These are phyloP conservation scores for Choloepus hoffmanni DNA, from an alignment of 2,113 vertebrate species.

Conservation along the genomic window DNA sequence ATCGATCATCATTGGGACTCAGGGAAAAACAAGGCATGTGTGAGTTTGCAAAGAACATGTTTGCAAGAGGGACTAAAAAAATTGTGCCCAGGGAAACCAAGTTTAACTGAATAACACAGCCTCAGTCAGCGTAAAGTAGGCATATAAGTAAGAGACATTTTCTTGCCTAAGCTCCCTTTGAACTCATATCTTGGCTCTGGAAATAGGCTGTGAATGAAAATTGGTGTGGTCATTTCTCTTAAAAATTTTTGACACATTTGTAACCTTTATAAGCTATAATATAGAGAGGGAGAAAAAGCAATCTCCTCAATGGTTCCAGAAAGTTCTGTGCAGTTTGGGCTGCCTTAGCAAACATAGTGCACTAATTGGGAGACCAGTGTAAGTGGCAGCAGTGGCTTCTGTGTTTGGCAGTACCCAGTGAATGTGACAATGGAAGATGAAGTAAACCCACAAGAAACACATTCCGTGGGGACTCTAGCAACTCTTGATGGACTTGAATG, in stretches of 20 bases:
- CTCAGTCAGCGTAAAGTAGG: not conserved
- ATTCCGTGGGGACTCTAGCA: not conserved
- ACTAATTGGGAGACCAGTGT: not conserved
- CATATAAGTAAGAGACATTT: not conserved
- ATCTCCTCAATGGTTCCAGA: not conserved
- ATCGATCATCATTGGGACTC: not conserved
- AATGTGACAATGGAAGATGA: rapidly evolving
- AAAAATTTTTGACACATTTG: not conserved
- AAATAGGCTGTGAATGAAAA: not conserved
- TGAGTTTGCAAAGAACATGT: not conserved
- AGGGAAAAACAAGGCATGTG: not conserved
- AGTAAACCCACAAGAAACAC: not conserved
- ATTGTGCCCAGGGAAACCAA: not conserved
- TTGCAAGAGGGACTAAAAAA: not conserved
- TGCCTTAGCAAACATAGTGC: rapidly evolving
- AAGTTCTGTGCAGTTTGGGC: not conserved
- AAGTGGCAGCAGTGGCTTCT: not conserved
- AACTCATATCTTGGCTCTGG: not conserved
- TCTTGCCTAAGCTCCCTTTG: not conserved
- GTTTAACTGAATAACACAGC: not conserved
- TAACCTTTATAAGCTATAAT: not conserved
- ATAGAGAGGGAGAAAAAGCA: not conserved
- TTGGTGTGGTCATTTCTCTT: not conserved
- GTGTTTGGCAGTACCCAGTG: too few species aligned
- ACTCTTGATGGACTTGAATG: not conserved